These are phyloP conservation scores for Crocidura indochinensis DNA, from an alignment of 2,797 vertebrate species.

Conservation along the genomic window DNA sequence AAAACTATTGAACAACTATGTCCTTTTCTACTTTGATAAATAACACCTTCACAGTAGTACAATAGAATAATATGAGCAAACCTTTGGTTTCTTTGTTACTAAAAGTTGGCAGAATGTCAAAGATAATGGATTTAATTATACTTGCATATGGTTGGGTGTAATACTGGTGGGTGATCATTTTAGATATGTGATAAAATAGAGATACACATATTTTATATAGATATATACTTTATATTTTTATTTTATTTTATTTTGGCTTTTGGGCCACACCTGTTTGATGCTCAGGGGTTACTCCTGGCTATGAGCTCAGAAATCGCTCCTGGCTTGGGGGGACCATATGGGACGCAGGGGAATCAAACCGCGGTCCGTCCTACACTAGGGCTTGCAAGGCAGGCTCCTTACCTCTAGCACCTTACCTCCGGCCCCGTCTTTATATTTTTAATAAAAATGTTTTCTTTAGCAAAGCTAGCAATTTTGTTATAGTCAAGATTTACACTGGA, in stretches of 20 bases:
- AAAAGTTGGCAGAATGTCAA: constrained; percentile 72
- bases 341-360: too few relatives aligned
- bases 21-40: constrained; percentile 62
- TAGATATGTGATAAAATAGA: constrained; percentile 56
- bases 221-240: background rate
- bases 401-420: too few relatives aligned
- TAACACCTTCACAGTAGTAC: constrained; percentile 48
- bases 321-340: too few relatives aligned
- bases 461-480: background rate
- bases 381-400: too few relatives aligned
- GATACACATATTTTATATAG: constrained; percentile 4
- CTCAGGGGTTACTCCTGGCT: too few relatives aligned
- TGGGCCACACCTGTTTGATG: too few relatives aligned
- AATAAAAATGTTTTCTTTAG: too few relatives aligned
- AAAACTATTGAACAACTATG: constrained; percentile 30
- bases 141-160: constrained; percentile 22
- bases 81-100: constrained; percentile 36
- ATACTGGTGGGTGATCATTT: constrained; percentile 40
- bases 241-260: constrained; percentile 34
- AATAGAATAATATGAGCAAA: constrained; percentile 53
- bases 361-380: too few relatives aligned
- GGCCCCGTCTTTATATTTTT: too few relatives aligned
- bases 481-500: constrained; percentile 42
- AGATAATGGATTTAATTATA: constrained; percentile 65
- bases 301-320: too few relatives aligned